Evolutionary conservation across 2,113 vertebrate genomes (phyloP).

Genomic region (Pseudolaguvia tuberculata): DNA sequence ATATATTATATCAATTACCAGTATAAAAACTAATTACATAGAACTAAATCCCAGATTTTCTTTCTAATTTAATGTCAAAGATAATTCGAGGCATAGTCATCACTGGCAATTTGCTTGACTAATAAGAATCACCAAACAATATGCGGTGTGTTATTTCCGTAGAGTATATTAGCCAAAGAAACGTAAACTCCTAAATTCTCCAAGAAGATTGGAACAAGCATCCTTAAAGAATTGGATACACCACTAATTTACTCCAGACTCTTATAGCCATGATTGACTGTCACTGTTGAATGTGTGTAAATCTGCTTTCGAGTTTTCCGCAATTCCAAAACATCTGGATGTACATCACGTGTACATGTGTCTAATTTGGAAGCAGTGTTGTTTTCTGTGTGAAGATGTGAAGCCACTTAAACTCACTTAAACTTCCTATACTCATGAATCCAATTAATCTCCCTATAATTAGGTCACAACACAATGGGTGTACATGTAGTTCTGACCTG

Average conservation of each 20-base stretch:
- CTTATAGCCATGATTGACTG: neutral
- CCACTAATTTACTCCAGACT: conserved; percentile 9
- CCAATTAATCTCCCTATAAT: conserved; percentile 7
- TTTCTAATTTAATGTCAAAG: conserved; percentile 28
- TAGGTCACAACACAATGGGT: neutral
- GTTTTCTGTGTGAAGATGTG: conserved; percentile 3
- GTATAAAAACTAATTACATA: neutral
- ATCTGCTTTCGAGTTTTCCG: neutral
- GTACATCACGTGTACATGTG: neutral
- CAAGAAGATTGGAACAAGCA: conserved; percentile 19
- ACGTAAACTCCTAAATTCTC: conserved; percentile 22
- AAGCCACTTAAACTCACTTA: neutral
- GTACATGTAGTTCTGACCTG: neutral
- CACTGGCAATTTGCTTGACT: conserved; percentile 26
- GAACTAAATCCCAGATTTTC: neutral
- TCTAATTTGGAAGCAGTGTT: neutral
- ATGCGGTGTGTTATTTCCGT: conserved; percentile 25
- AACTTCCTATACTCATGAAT: neutral
- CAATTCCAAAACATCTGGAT: neutral
- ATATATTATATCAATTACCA: neutral
- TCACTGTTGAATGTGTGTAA: neutral
- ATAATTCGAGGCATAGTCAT: neutral
- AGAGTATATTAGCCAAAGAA: conserved; percentile 28
- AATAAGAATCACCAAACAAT: conserved; percentile 28
- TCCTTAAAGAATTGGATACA: neutral